A percentile compares a stretch with the other conserved stretches of the same genome.
phyloP scores from a whole-genome alignment of 1,140 invertebrate genomes.

The Apis laboriosa region DNA sequence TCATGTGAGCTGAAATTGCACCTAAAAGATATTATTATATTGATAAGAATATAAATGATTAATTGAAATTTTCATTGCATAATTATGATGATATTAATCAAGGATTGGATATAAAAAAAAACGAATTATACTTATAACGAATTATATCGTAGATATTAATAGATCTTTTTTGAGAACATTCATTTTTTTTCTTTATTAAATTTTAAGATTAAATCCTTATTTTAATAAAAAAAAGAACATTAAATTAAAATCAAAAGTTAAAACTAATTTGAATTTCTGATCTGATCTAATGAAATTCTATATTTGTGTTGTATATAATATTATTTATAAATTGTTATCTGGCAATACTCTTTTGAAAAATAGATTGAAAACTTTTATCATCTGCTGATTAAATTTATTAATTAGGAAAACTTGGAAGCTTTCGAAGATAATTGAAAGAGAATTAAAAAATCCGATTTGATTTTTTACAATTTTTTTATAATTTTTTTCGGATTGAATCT shows the following conservation, averaged over 20 bases:
- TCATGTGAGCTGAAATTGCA: conserved; percentile 77
- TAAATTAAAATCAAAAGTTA: too few species aligned
- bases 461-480: neutral
- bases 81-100: too few species aligned
- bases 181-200: too few species aligned
- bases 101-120: too few species aligned
- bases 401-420: neutral
- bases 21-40: conserved; percentile 2
- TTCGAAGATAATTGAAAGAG: neutral
- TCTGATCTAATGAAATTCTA: neutral
- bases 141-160: too few species aligned
- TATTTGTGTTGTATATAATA: neutral
- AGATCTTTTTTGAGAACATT: too few species aligned
- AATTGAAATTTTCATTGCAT: too few species aligned
- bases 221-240: too few species aligned
- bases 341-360: neutral
- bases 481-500: neutral
- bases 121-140: too few species aligned
- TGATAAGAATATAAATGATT: neutral
- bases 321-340: neutral
- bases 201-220: too few species aligned
- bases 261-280: too few species aligned
- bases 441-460: neutral
- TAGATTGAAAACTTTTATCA: neutral
- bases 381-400: neutral